Conservation (phyloP, 1,140 invertebrate species). For the Euura saliciscinereae region DNA sequence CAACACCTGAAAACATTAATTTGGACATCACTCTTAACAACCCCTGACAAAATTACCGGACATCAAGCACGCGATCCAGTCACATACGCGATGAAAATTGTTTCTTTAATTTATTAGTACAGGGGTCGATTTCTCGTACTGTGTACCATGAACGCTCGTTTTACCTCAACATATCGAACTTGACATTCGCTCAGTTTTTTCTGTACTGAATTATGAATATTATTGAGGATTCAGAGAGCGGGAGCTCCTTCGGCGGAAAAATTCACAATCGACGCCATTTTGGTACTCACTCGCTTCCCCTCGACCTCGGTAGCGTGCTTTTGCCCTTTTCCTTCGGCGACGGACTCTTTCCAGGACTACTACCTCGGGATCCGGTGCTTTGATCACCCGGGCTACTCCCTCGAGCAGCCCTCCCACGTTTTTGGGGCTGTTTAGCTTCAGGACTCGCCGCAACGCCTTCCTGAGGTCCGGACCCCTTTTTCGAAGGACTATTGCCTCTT, state of each 20-base stretch:
- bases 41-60: background rate
- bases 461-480: constrained; percentile 25
- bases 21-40: no score
- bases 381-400: constrained; percentile 37
- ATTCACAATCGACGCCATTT: background rate
- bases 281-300: constrained; percentile 51
- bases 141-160: no score
- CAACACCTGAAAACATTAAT: no score
- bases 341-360: constrained; percentile 39
- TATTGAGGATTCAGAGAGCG: no score
- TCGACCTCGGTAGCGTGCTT: constrained; percentile 42
- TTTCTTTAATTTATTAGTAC: background rate
- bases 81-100: background rate
- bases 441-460: constrained; percentile 1
- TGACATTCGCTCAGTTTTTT: no score
- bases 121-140: background rate
- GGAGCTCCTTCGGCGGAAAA: no score
- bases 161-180: no score
- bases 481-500: constrained; percentile 37
- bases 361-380: constrained; percentile 36
- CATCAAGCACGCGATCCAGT: background rate
- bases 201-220: no score
- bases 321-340: constrained; percentile 36
- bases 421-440: background rate
- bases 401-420: constrained; percentile 27